Evolutionary conservation across 2,113 vertebrate species (phyloP).

Genomic region (Cinclus cinclus): DNA sequence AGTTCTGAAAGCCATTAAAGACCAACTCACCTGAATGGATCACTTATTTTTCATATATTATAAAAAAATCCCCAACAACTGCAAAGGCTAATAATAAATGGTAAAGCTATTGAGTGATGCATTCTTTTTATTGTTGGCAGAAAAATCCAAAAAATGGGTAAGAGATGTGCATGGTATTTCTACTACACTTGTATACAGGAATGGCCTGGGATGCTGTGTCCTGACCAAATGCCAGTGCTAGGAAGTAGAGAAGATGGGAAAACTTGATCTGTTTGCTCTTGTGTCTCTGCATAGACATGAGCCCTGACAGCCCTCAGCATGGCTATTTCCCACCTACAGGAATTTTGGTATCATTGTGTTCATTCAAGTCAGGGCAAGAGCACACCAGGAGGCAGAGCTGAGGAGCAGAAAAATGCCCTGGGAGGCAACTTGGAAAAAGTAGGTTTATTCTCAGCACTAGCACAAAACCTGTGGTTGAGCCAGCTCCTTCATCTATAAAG

Average conservation of each 20-base stretch:
- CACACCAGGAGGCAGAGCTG: background rate
- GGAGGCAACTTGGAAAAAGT: background rate
- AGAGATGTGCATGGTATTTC: background rate
- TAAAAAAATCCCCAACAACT: background rate
- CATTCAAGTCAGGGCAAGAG: background rate
- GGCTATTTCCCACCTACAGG: background rate
- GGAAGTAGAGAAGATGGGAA: background rate
- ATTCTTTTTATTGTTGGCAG: background rate
- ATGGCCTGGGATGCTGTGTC: background rate
- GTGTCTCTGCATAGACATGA: background rate
- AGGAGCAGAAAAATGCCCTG: background rate
- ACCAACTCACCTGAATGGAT: background rate
- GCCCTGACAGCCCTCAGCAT: background rate
- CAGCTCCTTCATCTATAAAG: background rate
- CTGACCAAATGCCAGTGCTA: background rate
- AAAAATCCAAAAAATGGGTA: background rate
- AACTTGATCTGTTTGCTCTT: background rate
- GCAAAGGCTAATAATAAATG: background rate
- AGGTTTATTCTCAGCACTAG: background rate
- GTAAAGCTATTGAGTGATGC: background rate
- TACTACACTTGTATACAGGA: background rate
- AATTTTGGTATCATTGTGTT: background rate
- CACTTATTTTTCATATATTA: background rate
- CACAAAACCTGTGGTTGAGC: background rate
- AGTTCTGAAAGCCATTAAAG: background rate